These are phyloP conservation scores for Charanyca ferruginea DNA, from an alignment of 2,888 invertebrate species.

Conservation along the genomic window DNA sequence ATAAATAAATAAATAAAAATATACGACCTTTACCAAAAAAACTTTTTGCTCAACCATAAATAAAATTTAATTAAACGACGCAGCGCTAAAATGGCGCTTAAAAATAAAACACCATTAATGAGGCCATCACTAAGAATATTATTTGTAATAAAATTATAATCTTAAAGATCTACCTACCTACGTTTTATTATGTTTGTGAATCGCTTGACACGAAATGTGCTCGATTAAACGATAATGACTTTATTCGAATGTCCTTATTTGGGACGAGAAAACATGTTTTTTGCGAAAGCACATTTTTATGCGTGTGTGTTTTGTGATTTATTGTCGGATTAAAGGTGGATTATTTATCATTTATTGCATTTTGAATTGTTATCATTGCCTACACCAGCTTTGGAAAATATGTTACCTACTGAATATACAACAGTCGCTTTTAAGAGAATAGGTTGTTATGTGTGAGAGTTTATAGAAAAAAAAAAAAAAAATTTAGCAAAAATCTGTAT, in stretches of 20 bases:
- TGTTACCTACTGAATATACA: too few species aligned
- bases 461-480: too few species aligned
- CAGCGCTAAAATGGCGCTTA: slow-evolving; percentile 35
- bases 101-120: slow-evolving; percentile 50
- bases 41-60: slow-evolving; percentile 1
- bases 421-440: too few species aligned
- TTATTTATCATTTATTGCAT: background rate
- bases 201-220: slow-evolving; percentile 40
- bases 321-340: background rate
- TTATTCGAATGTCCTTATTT: slow-evolving; percentile 42
- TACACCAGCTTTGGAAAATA: too few species aligned
- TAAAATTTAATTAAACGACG: slow-evolving; percentile 20
- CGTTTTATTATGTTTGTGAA: slow-evolving; percentile 30
- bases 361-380: too few species aligned
- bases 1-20: too few species aligned
- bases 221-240: slow-evolving; percentile 43
- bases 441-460: too few species aligned
- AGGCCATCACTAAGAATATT: slow-evolving; percentile 46
- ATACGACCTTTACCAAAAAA: background rate
- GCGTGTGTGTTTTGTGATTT: slow-evolving; percentile 28
- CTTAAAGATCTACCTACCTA: slow-evolving; percentile 37
- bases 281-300: slow-evolving; percentile 3
- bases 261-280: slow-evolving; percentile 17
- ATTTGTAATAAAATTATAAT: slow-evolving; percentile 58
- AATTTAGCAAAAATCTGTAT: too few species aligned